These are phyloP conservation scores for Drosophila pectinifera DNA, from an alignment of 1,140 invertebrate species.

Conservation along the genomic window DNA sequence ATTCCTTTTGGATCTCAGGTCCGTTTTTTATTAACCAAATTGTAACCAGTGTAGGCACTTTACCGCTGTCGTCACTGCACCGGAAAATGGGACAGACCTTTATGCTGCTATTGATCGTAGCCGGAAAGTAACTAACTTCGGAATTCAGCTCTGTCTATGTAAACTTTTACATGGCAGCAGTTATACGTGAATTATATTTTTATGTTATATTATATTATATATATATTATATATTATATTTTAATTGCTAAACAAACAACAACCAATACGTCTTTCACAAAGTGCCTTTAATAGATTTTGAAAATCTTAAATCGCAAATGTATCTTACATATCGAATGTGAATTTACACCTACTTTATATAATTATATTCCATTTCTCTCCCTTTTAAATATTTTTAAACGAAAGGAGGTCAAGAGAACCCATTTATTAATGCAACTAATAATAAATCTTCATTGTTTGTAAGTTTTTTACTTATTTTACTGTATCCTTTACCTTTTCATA, in stretches of 20 bases:
- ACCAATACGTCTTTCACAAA: slow-evolving; percentile 77
- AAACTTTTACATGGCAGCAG: slow-evolving; percentile 68
- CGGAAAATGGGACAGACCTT: too few relatives aligned
- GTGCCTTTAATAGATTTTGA: slow-evolving; percentile 83
- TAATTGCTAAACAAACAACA: slow-evolving; percentile 42
- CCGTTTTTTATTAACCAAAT: too few relatives aligned
- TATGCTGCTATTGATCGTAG: too few relatives aligned
- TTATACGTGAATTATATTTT: slow-evolving; percentile 20
- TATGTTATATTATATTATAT: too few relatives aligned
- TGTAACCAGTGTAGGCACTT: too few relatives aligned
- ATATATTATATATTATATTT: too few relatives aligned
- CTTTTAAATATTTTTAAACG: slow-evolving; percentile 31
- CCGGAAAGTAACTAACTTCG: too few relatives aligned
- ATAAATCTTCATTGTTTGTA: slow-evolving; percentile 71
- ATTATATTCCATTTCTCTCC: neutral
- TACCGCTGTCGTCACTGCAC: too few relatives aligned
- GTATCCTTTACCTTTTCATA: neutral
- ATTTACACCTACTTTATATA: slow-evolving; percentile 25
- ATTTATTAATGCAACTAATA: slow-evolving; percentile 56
- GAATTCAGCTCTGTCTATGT: too few relatives aligned
- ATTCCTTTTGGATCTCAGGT: too few relatives aligned
- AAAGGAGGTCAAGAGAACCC: slow-evolving; percentile 32
- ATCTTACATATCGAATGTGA: slow-evolving; percentile 44
- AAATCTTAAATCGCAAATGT: slow-evolving; percentile 70
- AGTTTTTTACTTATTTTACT: slow-evolving; percentile 64